These are phyloP conservation scores for Notodonta ziczac DNA, from an alignment of 2,888 invertebrate species.

Conservation along the genomic window DNA sequence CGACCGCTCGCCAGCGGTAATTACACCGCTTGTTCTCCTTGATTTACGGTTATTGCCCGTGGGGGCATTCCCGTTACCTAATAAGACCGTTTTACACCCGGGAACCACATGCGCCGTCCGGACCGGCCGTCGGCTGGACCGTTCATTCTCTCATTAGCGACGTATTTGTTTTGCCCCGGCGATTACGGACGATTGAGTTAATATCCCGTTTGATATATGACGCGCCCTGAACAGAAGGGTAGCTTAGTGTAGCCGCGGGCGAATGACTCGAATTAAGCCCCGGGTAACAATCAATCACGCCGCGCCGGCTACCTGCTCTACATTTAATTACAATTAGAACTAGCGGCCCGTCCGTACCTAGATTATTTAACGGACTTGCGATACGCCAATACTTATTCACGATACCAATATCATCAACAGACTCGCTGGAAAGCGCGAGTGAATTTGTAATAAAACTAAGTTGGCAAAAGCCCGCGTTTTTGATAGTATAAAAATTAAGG, in stretches of 20 bases:
- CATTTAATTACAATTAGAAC: constrained; percentile 34
- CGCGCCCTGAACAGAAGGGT: constrained; percentile 66
- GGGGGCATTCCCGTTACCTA: constrained; percentile 84
- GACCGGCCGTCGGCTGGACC: constrained; percentile 60
- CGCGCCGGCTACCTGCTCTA: constrained; percentile 33
- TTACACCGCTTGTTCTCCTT: constrained; percentile 85
- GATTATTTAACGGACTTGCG: constrained; percentile 17
- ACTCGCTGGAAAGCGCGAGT: constrained; percentile 8
- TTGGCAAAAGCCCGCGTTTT: constrained; percentile 22
- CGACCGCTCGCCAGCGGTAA: constrained; percentile 83
- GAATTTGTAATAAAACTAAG: constrained; percentile 21
- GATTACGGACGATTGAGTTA: constrained; percentile 78
- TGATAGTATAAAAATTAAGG: constrained; percentile 54
- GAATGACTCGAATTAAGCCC: constrained; percentile 51
- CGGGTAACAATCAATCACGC: constrained; percentile 42
- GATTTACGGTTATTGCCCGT: constrained; percentile 85
- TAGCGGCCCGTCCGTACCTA: constrained; percentile 23
- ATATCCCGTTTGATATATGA: constrained; percentile 76
- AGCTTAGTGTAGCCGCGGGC: constrained; percentile 49
- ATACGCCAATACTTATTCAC: background rate
- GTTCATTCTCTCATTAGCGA: constrained; percentile 80
- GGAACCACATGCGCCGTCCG: constrained; percentile 75
- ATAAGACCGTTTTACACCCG: constrained; percentile 83
- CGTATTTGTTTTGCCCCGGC: constrained; percentile 76
- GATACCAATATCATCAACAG: background rate